Percentiles rank a stretch among this genome's conserved stretches.
These are phyloP conservation scores for Acronicta aceris DNA, from an alignment of 2,888 invertebrate species.

Conservation along the genomic window DNA sequence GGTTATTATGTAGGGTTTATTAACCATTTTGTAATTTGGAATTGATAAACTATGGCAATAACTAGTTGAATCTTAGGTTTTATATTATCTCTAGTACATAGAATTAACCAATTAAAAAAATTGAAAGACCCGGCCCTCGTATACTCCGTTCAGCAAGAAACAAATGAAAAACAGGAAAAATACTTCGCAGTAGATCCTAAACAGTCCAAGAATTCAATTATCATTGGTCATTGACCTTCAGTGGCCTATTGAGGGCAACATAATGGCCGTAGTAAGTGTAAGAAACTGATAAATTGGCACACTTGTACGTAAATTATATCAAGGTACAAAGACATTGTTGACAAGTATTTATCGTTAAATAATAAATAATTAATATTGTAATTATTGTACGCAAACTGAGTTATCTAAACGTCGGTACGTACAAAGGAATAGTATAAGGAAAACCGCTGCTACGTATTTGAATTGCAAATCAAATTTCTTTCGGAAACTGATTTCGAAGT, in stretches of 20 bases:
- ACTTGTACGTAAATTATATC: conserved; percentile 49
- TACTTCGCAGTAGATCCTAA: conserved; percentile 30
- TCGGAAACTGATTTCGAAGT: conserved; percentile 17
- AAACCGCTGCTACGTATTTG: conserved; percentile 27
- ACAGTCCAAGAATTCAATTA: conserved; percentile 41
- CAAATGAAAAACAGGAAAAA: conserved; percentile 17
- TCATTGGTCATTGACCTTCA: conserved; percentile 54
- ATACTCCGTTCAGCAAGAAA: conserved; percentile 2
- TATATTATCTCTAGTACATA: too few species aligned
- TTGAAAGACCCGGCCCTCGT: too few species aligned
- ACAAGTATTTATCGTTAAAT: conserved; percentile 52
- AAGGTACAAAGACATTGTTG: conserved; percentile 52
- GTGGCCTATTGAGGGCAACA: conserved; percentile 32
- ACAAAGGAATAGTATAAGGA: conserved; percentile 33
- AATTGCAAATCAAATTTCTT: conserved; percentile 29
- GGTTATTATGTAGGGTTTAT: too few species aligned
- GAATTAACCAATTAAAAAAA: too few species aligned
- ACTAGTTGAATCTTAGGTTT: too few species aligned
- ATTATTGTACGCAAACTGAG: conserved; percentile 38
- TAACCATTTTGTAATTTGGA: too few species aligned
- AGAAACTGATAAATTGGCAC: conserved; percentile 44
- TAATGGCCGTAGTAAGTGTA: conserved; percentile 25
- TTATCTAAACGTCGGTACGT: conserved; percentile 39
- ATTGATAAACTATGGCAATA: too few species aligned
- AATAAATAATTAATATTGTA: conserved; percentile 36